A percentile compares a stretch with the other conserved stretches of the same genome.
phyloP scores from a whole-genome alignment of 1,140 invertebrate species.

The Panagrolaimus sp. region DNA sequence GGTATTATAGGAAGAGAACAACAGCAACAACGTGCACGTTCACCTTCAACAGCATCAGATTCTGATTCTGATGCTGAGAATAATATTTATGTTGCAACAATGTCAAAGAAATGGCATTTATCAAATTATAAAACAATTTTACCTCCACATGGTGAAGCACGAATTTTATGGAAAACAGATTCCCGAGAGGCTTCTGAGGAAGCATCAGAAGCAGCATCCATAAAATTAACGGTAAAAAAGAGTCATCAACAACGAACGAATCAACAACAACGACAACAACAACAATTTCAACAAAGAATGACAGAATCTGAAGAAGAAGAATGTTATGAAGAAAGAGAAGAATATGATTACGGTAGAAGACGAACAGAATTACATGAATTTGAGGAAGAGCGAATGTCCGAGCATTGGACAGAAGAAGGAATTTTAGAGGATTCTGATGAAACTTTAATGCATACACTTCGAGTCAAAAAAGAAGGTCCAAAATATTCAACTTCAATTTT shows the following conservation, averaged over 20 bases:
- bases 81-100: too few species aligned
- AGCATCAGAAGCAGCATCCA: background rate
- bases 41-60: too few species aligned
- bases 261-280: background rate
- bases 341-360: background rate
- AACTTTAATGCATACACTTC: slow-evolving; percentile 8
- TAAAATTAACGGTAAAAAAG: background rate
- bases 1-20: background rate
- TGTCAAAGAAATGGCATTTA: too few species aligned
- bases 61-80: too few species aligned
- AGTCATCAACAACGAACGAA: too few species aligned
- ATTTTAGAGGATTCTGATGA: background rate
- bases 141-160: background rate
- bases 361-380: background rate
- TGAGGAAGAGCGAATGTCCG: slow-evolving; percentile 1
- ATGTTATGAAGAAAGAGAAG: background rate
- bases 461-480: background rate
- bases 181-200: background rate
- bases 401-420: slow-evolving; percentile 4
- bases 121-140: background rate
- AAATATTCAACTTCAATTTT: slow-evolving; percentile 1
- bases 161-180: background rate
- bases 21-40: background rate
- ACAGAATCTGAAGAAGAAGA: background rate
- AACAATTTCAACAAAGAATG: background rate